phyloP scores from a whole-genome alignment of 2,888 invertebrate species.

The Automeris io region DNA sequence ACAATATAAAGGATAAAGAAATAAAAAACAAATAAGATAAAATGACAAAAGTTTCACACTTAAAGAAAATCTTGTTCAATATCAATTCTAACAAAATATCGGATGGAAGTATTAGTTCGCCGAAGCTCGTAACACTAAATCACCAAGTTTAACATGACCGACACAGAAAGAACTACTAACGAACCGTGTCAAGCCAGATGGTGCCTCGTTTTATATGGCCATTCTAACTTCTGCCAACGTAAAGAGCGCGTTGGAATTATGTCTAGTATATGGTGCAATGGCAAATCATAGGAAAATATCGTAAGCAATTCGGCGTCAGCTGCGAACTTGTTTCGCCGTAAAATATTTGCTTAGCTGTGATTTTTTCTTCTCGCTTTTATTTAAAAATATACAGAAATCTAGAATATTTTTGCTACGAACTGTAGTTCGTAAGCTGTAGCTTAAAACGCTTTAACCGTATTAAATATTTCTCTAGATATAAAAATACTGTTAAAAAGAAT shows the following conservation, averaged over 20 bases:
- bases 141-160: slow-evolving; percentile 18
- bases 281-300: slow-evolving; percentile 22
- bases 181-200: slow-evolving; percentile 42
- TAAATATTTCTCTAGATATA: too few relatives aligned
- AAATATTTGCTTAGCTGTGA: too few relatives aligned
- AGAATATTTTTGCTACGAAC: too few relatives aligned
- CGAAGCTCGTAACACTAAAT: slow-evolving; percentile 8
- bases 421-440: too few relatives aligned
- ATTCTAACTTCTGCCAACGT: slow-evolving; percentile 26
- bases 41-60: not conserved
- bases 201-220: slow-evolving; percentile 43
- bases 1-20: too few relatives aligned
- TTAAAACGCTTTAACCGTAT: too few relatives aligned
- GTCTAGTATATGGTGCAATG: slow-evolving; percentile 16
- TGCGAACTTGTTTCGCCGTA: not conserved
- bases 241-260: slow-evolving; percentile 33
- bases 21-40: not conserved
- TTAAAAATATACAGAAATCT: too few relatives aligned
- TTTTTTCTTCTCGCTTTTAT: too few relatives aligned
- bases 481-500: too few relatives aligned
- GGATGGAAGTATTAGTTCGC: slow-evolving; percentile 4
- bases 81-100: not conserved
- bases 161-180: slow-evolving; percentile 45
- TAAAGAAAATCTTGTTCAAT: not conserved
- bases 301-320: not conserved